A percentile compares a stretch with the other conserved stretches of the same genome.
phyloP scores from a whole-genome alignment of 1,140 invertebrate species.

The Venustaconcha ellipsiformis region DNA sequence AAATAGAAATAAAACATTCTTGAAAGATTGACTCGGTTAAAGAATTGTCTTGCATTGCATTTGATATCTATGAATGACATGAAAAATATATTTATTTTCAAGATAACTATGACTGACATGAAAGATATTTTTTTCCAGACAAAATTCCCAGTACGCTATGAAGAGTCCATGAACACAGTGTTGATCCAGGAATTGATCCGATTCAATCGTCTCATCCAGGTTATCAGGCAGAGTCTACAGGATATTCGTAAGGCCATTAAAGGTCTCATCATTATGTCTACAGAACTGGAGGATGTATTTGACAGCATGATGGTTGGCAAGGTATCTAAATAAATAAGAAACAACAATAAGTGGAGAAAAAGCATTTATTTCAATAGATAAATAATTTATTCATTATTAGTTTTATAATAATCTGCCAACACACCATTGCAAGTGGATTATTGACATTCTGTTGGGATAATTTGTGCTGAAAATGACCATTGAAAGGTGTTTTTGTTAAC shows the following conservation, averaged over 20 bases:
- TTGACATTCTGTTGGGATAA: too few relatives aligned
- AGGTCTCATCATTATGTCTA: slow-evolving; percentile 67
- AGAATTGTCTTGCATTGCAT: too few relatives aligned
- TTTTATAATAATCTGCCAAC: too few relatives aligned
- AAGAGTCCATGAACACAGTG: slow-evolving; percentile 71
- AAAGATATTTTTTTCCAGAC: slow-evolving; percentile 38
- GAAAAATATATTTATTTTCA: not conserved
- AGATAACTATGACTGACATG: not conserved
- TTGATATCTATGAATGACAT: not conserved
- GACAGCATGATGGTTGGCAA: slow-evolving; percentile 72
- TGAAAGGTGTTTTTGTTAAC: too few relatives aligned
- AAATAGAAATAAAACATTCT: too few relatives aligned
- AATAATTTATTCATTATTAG: too few relatives aligned
- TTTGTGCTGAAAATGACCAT: too few relatives aligned
- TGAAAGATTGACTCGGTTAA: too few relatives aligned
- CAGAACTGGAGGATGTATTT: slow-evolving; percentile 68
- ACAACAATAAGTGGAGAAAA: too few relatives aligned
- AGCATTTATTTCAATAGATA: too few relatives aligned
- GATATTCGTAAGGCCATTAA: slow-evolving; percentile 68
- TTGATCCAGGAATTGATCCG: slow-evolving; percentile 68
- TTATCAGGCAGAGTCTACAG: slow-evolving; percentile 61
- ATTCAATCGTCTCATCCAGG: slow-evolving; percentile 67
- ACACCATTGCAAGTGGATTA: too few relatives aligned
- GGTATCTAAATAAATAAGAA: slow-evolving; percentile 39
- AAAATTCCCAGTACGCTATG: slow-evolving; percentile 67